Evolutionary conservation across 1,140 invertebrate genomes (phyloP), one percentile per base, ranked within the genome.

Genomic region (Ditylenchus dipsaci): DNA sequence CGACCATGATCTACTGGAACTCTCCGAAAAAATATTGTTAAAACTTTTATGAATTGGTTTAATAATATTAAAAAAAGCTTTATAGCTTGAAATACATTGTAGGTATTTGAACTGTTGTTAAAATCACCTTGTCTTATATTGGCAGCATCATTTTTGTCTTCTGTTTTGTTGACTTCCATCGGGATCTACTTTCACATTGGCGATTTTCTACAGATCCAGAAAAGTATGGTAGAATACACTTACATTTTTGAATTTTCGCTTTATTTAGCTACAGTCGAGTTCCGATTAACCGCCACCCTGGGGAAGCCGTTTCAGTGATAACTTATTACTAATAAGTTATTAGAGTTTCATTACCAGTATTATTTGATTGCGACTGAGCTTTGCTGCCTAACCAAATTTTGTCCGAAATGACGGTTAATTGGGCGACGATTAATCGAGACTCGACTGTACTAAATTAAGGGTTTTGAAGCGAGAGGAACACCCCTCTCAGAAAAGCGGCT

Each of bases 401-500:
- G 43, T 45, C 43, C 11, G n/a, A 45, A 13, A 11, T 13, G n/a
- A 45, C 11, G 9, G 57, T 45, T 45, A 45, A 45, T 45, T 45
- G 11, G n/a, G n/a, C n/a, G n/a, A n/a, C n/a, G n/a, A 45, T 45
- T 45, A 11, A 11, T 45, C 43, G 11, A 11, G 43, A 11, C 11
- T 45, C 9, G 19, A 38, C 19, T 19, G 27, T 43, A 17, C 19
- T 11, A 0, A 72, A 21, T 9, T 38, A 11, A 75, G 73, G 76
- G 76, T 1, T 78, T 78, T 33, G 76, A 78, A 75, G 78, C 76
- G 9, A 62, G 76, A 30, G 76, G 69, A 23, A 78, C 76, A 15
- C 27, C 47, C 0, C 26, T 74, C 49, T 69, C 76, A 7, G 27
- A 78, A 3, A 65, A 68, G 9, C 27, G 72, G 45, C 29, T 78